Conservation (phyloP, 1,140 invertebrate genomes). For the Drosophila ohnishii region DNA sequence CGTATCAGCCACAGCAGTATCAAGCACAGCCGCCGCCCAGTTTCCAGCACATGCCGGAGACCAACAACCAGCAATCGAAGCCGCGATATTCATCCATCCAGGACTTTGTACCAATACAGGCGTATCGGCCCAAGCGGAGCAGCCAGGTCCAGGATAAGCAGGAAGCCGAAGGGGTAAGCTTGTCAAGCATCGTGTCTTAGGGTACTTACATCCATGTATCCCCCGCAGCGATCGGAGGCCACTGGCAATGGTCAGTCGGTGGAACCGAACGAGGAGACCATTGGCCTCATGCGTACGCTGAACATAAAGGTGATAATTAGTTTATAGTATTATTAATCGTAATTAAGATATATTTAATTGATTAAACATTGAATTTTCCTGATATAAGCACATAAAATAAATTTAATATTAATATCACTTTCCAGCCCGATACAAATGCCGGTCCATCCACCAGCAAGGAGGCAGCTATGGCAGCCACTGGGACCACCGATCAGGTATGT, state of each 20-base stretch:
- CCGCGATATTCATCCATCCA: constrained; percentile 46
- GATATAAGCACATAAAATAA: not conserved
- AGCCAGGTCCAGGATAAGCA: not conserved
- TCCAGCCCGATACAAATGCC: not conserved
- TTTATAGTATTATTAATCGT: no score
- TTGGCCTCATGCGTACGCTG: constrained; percentile 14
- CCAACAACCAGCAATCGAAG: not conserved
- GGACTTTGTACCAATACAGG: constrained; percentile 69
- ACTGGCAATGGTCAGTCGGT: not conserved
- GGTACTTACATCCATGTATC: not conserved
- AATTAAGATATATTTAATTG: no score
- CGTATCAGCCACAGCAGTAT: constrained; percentile 10
- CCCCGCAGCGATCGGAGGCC: not conserved
- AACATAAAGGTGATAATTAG: constrained; percentile 16
- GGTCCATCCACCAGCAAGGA: not conserved
- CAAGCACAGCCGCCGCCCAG: constrained; percentile 3
- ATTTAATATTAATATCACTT: no score
- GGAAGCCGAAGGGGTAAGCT: constrained; percentile 4
- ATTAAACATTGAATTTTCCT: no score
- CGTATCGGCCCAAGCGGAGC: constrained; percentile 54
- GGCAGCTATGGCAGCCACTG: not conserved
- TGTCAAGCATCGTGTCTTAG: not conserved
- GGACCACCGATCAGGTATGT: constrained; percentile 1
- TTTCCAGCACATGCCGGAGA: constrained; percentile 5
- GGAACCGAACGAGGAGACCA: not conserved